Evolutionary conservation across 2,797 vertebrate species (phyloP), one percentile per base, ranked within the genome.

Genomic region (Vultur gryphus): DNA sequence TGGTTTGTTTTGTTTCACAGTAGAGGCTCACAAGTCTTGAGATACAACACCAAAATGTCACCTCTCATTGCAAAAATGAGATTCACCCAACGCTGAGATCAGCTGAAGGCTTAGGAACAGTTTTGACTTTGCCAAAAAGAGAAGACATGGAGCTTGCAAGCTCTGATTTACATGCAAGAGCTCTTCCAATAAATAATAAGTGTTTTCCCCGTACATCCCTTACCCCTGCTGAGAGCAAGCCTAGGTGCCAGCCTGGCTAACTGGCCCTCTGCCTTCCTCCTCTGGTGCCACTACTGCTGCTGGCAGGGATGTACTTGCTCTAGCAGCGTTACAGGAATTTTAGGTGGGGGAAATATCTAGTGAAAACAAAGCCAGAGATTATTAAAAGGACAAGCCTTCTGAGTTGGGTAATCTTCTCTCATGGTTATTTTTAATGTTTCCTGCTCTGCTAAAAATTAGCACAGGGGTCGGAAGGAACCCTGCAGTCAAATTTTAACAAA

Each of bases 381-480:
- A 94, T 70, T 81, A 77, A 88, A 61, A 91, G 65, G 85, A 86
- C 94, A 96, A 70, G 84, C 93, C 77, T 84, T 93, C 37, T 17
- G 87, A 62, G 54, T 90, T 95, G 87, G 44, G 96, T 86, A 96
- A 96, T 86, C 85, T 78, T 88, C 69, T 91, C 69, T 94, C 46
- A 15, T 90, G 59, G 91, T 95, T 96, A 96, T 96, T 97, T 96
- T 95, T 96, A 96, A 96, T 94, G 80, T 76, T 97, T 95, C 94
- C 96, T 95, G 96, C 88, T 95, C 95, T 96, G 95, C 81, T 96
- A 90, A 92, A 96, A 95, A 92, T 96, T 93, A 96, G 79, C 52
- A 41, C 26, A 49, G 87, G 66, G 62, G 54, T 82, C 35, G n/a
- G 93, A 89, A 96, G 96, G 94, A 96, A 84, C 93, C 95, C 96